Base-by-base conservation (phyloP, 2,888 invertebrate species). In the Dolichomitus sp. region DNA sequence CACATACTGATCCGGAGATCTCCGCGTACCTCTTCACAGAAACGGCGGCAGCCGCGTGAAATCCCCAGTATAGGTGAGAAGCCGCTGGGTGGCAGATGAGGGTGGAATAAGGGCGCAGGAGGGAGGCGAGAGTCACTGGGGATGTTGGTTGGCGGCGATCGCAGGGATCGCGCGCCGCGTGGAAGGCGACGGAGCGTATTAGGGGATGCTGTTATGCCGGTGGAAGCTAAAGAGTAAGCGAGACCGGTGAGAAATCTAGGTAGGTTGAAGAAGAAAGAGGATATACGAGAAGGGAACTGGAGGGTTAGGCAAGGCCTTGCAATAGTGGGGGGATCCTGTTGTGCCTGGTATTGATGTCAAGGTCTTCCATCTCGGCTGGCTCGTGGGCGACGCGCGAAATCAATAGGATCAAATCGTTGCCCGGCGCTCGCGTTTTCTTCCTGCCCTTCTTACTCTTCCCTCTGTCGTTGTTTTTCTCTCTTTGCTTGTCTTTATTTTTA, bases 381-480 rank as follows among this genome's bases (percentile, higher is more conserved):
- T 92, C 91, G 92, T 85, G 93, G 91, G 91, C 81, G 92, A 91
- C 90, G 93, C 90, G 88, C 88, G 87, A 89, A 90, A 92, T 91
- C 92, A 91, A 92, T 92, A 91, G 88, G 88, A 92, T 89, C 87
- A 91, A 91, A 91, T 90, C 89, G 90, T 87, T 37, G 37, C 86
- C 84, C 82, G 74, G 78, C 81, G 70, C 81, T 83, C 77, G 27
- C 48, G 50, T 48, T 50, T 42, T 61, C 54, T 59, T 50, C 69
- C 65, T 52, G 40, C 45, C 14, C 72, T 52, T 52, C 54, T 54
- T 54, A 54, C 54, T 5, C 17, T 5, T 17, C 48, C 48, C 63
- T 33, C 37, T 23, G 19, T 17, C 33, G 27, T 50, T 37, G 37
- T 33, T 33, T 4, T 33, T 14, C 33, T 5, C 33, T 37, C 48